A percentile compares a stretch with the other conserved stretches of the same genome.
Conservation (phyloP, 2,797 vertebrate genomes). For the Etheostoma nigrum region DNA sequence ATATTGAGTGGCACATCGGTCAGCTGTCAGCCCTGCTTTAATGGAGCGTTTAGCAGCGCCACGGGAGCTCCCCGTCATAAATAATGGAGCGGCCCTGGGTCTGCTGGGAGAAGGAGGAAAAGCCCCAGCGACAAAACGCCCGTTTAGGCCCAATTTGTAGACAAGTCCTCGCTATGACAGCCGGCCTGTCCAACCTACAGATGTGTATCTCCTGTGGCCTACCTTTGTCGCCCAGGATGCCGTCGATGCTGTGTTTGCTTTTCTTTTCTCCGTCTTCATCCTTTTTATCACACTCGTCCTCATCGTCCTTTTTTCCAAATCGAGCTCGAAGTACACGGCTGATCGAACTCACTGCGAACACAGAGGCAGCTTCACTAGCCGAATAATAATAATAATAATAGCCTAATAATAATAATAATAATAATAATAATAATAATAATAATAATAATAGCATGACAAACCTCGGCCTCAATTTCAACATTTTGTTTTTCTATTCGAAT, state of each 20-base stretch:
- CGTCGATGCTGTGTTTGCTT: constrained; percentile 97
- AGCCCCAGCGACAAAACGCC: constrained; percentile 48
- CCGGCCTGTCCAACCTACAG: constrained; percentile 15
- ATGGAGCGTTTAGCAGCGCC: constrained; percentile 87
- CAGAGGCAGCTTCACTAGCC: neutral
- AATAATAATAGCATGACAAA: neutral
- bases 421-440: neutral
- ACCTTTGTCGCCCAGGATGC: constrained; percentile 98
- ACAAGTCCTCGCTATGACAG: constrained; percentile 1
- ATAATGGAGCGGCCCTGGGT: constrained; percentile 83
- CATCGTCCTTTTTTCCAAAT: constrained; percentile 96
- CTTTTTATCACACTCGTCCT: constrained; percentile 93
- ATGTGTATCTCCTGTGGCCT: constrained; percentile 50
- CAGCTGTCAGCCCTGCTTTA: constrained; percentile 88
- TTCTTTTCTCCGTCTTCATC: constrained; percentile 95
- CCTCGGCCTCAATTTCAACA: neutral
- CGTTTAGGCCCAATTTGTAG: constrained; percentile 62
- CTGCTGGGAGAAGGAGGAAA: constrained; percentile 54
- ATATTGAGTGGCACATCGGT: constrained; percentile 89
- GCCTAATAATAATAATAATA: neutral
- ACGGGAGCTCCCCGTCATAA: constrained; percentile 77
- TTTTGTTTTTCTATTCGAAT: neutral
- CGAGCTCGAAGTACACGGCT: constrained; percentile 96
- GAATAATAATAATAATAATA: too few species aligned
- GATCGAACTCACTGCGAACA: constrained; percentile 94